Evolutionary conservation across 2,888 invertebrate species (phyloP).

Genomic region (Lathronympha strigana): DNA sequence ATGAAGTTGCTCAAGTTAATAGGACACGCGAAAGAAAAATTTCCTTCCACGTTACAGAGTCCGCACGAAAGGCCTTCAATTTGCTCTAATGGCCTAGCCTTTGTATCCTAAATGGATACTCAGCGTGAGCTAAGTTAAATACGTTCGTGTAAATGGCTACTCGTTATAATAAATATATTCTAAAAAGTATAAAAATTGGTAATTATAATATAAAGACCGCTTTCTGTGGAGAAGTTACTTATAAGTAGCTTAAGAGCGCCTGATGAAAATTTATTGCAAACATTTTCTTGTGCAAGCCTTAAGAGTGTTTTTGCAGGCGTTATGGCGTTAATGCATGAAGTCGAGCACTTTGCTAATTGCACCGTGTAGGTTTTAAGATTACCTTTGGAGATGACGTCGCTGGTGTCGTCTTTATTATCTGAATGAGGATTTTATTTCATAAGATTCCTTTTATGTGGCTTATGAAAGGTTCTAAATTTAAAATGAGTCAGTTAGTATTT

Average conservation of each 20-base stretch:
- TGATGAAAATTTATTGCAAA: constrained; percentile 30
- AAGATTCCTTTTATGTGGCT: too few relatives aligned
- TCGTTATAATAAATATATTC: constrained; percentile 22
- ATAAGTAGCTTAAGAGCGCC: constrained; percentile 21
- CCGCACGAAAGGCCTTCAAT: constrained; percentile 21
- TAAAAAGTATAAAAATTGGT: constrained; percentile 12
- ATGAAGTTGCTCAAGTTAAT: neutral
- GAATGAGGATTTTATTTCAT: too few relatives aligned
- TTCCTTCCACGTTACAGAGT: neutral
- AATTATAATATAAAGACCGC: constrained; percentile 7
- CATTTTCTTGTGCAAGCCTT: constrained; percentile 6
- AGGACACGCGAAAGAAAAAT: constrained; percentile 17
- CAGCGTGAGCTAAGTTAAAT: constrained; percentile 16
- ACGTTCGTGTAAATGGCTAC: constrained; percentile 21
- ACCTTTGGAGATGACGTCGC: neutral
- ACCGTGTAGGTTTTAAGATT: neutral
- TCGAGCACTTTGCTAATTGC: constrained; percentile 6
- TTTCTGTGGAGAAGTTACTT: constrained; percentile 13
- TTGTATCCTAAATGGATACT: constrained; percentile 21
- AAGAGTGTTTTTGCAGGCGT: constrained; percentile 18
- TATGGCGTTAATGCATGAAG: constrained; percentile 1
- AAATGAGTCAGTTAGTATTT: too few relatives aligned
- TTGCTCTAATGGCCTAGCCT: constrained; percentile 16
- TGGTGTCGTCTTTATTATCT: neutral
- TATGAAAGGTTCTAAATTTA: too few relatives aligned